Base-by-base conservation (phyloP, 2,888 invertebrate genomes). In the Miltochrista miniata region DNA sequence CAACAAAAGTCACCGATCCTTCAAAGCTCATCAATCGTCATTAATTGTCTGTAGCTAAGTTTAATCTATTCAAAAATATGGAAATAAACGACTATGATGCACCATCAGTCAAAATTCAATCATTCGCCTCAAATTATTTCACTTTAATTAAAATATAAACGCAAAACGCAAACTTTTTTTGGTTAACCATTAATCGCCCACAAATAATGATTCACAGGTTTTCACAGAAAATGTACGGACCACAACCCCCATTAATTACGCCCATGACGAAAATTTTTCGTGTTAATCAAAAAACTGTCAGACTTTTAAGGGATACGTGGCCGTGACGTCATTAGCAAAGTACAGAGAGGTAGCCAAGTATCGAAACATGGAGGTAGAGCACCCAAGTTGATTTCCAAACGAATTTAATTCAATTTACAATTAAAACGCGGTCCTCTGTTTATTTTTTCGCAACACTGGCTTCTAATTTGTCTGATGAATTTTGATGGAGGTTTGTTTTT, bases 321-420 rank as follows among this genome's bases (percentile, higher is more conserved):
- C 64, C 68, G 70, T 68, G 72, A 72, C 63, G 73, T 83, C 85
- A 84, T 86, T 85, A 87, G 80, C 79, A 69, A 73, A 79, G 72
- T 70, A 71, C 18, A 24, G 70, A 70, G 70, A 66, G 76, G 51
- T 53, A 45, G 51, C 48, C 44, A 44, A 52, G 57, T 48, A 69
- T 79, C 80, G 69, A 72, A 78, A 72, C 70, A 70, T 68, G 70
- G 70, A 67, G 74, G 48, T 48, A 54, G 52, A 51, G 74, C 72
- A 74, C 76, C 76, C 76, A 83, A 85, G 79, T 85, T 83, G 82
- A 87, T 86, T 85, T 78, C 73, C 80, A 58, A 64, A 68, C 65
- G 72, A 81, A 83, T 88, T 84, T 86, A 88, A 89, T 88, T 88
- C 82, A 87, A 89, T 89, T 87, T 80, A 83, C 87, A 89, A 88